Percentiles rank a stretch among this genome's conserved stretches.
phyloP scores from a whole-genome alignment of 2,888 invertebrate genomes.

The Eristalis tenax region DNA sequence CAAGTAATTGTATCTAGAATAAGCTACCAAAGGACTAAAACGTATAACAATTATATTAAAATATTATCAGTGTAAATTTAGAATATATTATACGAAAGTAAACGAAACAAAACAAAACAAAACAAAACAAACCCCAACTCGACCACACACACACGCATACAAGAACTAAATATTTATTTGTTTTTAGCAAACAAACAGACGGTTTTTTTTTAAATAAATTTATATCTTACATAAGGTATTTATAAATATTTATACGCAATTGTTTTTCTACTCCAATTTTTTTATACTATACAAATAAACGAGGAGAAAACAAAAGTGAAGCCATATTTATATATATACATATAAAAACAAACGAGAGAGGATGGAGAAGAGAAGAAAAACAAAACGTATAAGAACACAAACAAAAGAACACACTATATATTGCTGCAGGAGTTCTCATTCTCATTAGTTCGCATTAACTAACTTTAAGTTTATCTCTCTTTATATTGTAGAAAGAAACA shows the following conservation, averaged over 20 bases:
- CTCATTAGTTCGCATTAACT: constrained; percentile 27
- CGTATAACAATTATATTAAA: constrained; percentile 61
- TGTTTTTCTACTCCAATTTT: constrained; percentile 64
- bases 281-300: constrained; percentile 63
- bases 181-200: constrained; percentile 55
- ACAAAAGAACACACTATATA: constrained; percentile 22
- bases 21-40: constrained; percentile 71
- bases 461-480: constrained; percentile 56
- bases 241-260: constrained; percentile 68
- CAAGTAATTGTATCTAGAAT: constrained; percentile 62
- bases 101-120: constrained; percentile 20
- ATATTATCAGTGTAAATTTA: constrained; percentile 70
- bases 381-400: neutral
- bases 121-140: constrained; percentile 36
- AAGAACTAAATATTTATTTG: constrained; percentile 64
- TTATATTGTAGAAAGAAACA: constrained; percentile 31
- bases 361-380: neutral
- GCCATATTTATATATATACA: constrained; percentile 66
- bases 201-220: constrained; percentile 29
- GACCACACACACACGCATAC: constrained; percentile 59
- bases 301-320: constrained; percentile 43
- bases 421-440: constrained; percentile 61
- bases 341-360: constrained; percentile 24
- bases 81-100: constrained; percentile 39
- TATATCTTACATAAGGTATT: constrained; percentile 63